These are phyloP conservation scores for Edolisoma coerulescens DNA, from an alignment of 2,113 vertebrate genomes.

Conservation along the genomic window DNA sequence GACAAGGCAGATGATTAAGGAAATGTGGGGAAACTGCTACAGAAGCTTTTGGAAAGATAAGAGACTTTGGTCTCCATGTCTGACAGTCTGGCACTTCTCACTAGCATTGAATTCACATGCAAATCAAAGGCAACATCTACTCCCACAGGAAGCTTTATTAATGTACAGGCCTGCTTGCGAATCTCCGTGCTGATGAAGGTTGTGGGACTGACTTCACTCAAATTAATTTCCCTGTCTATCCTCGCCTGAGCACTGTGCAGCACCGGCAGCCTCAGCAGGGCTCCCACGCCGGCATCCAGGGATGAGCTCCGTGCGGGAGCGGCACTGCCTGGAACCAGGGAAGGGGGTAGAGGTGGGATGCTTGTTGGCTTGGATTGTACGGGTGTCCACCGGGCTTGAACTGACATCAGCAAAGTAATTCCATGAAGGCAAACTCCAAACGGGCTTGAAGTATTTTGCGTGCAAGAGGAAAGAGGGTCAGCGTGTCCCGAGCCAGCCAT, in stretches of 20 bases:
- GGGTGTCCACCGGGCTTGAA: not conserved
- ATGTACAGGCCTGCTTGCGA: constrained; percentile 45
- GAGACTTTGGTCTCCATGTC: constrained; percentile 66
- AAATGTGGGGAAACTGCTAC: constrained; percentile 65
- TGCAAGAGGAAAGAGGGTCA: not conserved
- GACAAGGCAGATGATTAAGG: constrained; percentile 68
- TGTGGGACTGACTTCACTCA: constrained; percentile 39
- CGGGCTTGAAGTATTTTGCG: not conserved
- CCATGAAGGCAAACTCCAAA: not conserved
- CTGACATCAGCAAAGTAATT: not conserved
- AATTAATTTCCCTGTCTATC: constrained; percentile 11
- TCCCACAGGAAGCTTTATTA: constrained; percentile 62
- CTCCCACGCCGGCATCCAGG: not conserved
- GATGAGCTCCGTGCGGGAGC: not conserved
- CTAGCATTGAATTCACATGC: constrained; percentile 66
- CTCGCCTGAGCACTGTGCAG: not conserved
- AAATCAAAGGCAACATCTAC: constrained; percentile 67
- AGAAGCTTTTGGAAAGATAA: constrained; percentile 67
- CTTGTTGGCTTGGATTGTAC: not conserved
- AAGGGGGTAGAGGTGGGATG: not conserved
- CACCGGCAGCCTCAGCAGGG: not conserved
- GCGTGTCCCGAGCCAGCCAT: not conserved
- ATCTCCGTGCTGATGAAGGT: constrained; percentile 34
- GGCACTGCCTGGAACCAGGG: not conserved
- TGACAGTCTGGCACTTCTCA: constrained; percentile 66